Evolutionary conservation across 2,797 vertebrate genomes (phyloP).

Genomic region (Phrynocephalus vlangalii): DNA sequence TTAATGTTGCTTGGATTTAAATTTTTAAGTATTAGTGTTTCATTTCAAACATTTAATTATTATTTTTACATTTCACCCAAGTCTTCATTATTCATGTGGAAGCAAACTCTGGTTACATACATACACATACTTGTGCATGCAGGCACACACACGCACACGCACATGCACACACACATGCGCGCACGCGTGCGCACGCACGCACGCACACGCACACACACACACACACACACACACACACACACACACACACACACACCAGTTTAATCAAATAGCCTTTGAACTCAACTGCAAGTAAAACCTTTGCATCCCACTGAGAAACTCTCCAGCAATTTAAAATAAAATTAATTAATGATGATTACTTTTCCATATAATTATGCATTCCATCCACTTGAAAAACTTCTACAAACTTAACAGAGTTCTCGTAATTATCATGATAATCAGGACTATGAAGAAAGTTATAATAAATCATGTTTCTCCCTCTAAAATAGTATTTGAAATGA

Average conservation of each 20-base stretch:
- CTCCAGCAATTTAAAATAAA: conserved; percentile 9
- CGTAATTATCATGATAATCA: background rate
- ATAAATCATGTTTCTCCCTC: background rate
- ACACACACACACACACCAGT: background rate
- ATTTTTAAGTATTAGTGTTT: background rate
- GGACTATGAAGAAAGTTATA: background rate
- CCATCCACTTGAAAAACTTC: background rate
- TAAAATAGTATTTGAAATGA: background rate
- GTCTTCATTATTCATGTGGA: background rate
- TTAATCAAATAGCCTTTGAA: conserved; percentile 1
- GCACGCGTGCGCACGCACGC: too few relatives aligned
- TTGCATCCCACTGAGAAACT: conserved; percentile 18
- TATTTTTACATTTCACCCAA: background rate
- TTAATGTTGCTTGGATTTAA: background rate
- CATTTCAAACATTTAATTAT: background rate
- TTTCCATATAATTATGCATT: conserved; percentile 33
- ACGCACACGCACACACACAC: background rate
- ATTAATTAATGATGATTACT: background rate
- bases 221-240: background rate
- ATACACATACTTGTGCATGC: too few relatives aligned
- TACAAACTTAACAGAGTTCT: background rate
- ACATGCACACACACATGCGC: too few relatives aligned
- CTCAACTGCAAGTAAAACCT: background rate
- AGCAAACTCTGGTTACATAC: background rate
- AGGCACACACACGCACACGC: background rate